Percentiles rank a stretch among this genome's conserved stretches.
Conservation (phyloP, 2,797 vertebrate species). For the Leuciscus waleckii region DNA sequence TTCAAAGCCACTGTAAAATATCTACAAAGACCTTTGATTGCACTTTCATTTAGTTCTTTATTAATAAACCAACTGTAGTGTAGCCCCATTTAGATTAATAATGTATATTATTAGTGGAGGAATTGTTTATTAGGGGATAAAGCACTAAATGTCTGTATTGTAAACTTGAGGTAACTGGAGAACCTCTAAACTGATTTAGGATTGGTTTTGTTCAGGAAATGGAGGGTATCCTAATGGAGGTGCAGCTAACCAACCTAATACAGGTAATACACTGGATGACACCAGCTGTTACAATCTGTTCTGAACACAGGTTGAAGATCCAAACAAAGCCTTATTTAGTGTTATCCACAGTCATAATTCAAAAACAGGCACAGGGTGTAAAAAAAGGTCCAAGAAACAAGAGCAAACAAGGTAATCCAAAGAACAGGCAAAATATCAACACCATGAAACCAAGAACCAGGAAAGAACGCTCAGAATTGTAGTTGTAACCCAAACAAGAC, state of each 20-base stretch:
- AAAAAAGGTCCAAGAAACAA: too few relatives aligned
- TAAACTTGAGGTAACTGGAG: background rate
- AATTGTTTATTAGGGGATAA: background rate
- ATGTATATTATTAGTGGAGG: background rate
- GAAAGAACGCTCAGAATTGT: too few relatives aligned
- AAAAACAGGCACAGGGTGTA: too few relatives aligned
- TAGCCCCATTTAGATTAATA: background rate
- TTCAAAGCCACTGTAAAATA: background rate
- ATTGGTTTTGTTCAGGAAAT: constrained; percentile 43
- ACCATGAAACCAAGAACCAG: too few relatives aligned
- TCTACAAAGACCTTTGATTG: background rate
- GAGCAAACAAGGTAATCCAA: too few relatives aligned
- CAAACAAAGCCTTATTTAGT: too few relatives aligned
- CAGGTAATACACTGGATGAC: constrained; percentile 39
- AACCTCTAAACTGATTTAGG: background rate
- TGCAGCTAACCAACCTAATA: constrained; percentile 41
- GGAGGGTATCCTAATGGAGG: constrained; percentile 46
- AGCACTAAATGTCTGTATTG: background rate
- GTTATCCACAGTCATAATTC: too few relatives aligned
- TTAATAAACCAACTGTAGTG: background rate
- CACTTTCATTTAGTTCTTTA: background rate
- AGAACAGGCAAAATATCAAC: too few relatives aligned
- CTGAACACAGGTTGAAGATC: too few relatives aligned
- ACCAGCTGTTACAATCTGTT: too few relatives aligned
- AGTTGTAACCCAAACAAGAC: too few relatives aligned